Percentiles rank a stretch among this genome's conserved stretches.
Evolutionary conservation across 2,113 vertebrate species (phyloP).

Genomic region (Plotosus lineatus): DNA sequence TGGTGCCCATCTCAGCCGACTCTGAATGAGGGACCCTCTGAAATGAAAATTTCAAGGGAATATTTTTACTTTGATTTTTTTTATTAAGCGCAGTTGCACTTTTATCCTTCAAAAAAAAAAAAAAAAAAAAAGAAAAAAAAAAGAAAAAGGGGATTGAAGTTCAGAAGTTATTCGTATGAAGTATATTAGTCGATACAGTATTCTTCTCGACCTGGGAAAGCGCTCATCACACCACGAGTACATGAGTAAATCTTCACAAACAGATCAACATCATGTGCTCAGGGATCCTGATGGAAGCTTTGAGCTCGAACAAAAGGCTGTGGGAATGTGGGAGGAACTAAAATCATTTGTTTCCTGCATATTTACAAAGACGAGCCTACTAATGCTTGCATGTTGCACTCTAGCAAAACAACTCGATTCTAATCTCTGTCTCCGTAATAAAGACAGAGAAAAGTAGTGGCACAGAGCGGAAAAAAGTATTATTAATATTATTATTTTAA

Average conservation of each 20-base stretch:
- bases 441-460: background rate
- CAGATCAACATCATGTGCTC: background rate
- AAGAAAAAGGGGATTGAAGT: background rate
- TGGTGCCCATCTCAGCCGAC: too few relatives aligned
- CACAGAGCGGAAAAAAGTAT: background rate
- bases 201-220: background rate
- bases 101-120: too few relatives aligned
- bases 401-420: background rate
- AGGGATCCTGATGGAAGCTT: background rate
- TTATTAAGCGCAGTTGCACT: background rate
- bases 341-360: background rate
- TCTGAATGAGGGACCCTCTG: too few relatives aligned
- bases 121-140: too few relatives aligned
- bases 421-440: slow-evolving; percentile 4
- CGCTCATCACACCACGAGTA: background rate
- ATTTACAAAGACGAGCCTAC: background rate
- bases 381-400: background rate
- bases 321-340: background rate
- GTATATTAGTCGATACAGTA: too few relatives aligned
- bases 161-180: background rate
- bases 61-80: too few relatives aligned
- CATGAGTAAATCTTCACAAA: background rate
- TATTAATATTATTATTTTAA: background rate
- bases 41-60: too few relatives aligned
- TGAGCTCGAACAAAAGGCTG: background rate